These are phyloP conservation scores for Ceyx cyanopectus DNA, from an alignment of 2,113 vertebrate species.

Conservation along the genomic window DNA sequence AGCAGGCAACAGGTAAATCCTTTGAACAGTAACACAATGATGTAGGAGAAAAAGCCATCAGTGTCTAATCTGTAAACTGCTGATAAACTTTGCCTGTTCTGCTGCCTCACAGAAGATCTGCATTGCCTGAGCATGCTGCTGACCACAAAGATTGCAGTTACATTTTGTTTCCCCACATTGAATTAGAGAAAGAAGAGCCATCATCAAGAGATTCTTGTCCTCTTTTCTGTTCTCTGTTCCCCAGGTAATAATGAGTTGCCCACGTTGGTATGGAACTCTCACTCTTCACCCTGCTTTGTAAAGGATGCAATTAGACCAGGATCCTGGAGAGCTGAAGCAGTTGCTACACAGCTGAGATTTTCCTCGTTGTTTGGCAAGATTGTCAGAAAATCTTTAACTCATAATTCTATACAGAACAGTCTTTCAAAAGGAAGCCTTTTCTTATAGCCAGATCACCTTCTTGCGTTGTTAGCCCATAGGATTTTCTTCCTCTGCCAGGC, in stretches of 20 bases:
- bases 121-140: not conserved
- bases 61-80: not conserved
- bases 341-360: not conserved
- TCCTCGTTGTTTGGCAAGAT: not conserved
- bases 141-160: not conserved
- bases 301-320: not conserved
- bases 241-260: not conserved
- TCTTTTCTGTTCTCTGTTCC: not conserved
- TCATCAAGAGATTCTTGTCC: not conserved
- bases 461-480: not conserved
- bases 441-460: not conserved
- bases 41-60: not conserved
- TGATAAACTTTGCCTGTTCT: not conserved
- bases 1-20: not conserved
- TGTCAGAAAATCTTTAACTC: not conserved
- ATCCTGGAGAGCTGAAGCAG: constrained; percentile 1
- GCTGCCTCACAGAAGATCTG: not conserved
- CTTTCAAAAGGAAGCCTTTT: not conserved
- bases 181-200: not conserved
- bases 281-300: not conserved
- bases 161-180: not conserved
- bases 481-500: not conserved
- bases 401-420: not conserved
- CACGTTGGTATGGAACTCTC: not conserved
- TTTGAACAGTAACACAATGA: not conserved